phyloP scores from a whole-genome alignment of 2,888 invertebrate species.

The Stegana nigrithorax region DNA sequence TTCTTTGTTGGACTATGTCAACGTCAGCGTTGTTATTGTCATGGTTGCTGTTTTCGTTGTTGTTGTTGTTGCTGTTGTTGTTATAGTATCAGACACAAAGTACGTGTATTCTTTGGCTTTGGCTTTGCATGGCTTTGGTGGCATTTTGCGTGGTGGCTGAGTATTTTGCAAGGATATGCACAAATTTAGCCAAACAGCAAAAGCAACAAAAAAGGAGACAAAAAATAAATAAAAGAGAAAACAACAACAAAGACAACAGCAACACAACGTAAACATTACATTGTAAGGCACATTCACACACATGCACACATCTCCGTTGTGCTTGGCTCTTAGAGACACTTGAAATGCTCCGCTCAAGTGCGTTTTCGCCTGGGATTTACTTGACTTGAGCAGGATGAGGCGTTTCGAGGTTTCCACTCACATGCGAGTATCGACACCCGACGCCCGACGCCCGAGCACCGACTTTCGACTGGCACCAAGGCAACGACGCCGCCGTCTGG shows the following conservation, averaged over 20 bases:
- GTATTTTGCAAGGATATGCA: constrained; percentile 13
- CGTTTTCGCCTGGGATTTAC: neutral
- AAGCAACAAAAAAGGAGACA: no score
- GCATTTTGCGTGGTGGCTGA: constrained; percentile 7
- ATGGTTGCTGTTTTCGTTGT: neutral
- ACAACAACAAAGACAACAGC: no score
- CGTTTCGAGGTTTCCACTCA: neutral
- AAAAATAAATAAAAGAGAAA: no score
- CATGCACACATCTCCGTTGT: neutral
- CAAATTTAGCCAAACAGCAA: constrained; percentile 11
- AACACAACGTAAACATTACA: no score
- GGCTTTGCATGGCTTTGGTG: neutral
- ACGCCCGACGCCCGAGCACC: neutral
- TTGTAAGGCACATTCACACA: constrained; percentile 1
- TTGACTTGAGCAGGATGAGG: neutral
- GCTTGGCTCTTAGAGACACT: neutral
- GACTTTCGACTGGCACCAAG: no score
- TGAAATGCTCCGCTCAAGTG: constrained; percentile 5
- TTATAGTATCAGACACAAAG: neutral
- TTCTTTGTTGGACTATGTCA: no score
- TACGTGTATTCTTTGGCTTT: neutral
- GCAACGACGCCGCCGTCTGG: no score
- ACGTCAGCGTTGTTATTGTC: no score
- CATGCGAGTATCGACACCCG: neutral
- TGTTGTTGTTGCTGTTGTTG: neutral